Percentiles rank a stretch among this genome's conserved stretches.
Evolutionary conservation across 2,797 vertebrate genomes (phyloP).

Genomic region (Apogon hyalosoma): DNA sequence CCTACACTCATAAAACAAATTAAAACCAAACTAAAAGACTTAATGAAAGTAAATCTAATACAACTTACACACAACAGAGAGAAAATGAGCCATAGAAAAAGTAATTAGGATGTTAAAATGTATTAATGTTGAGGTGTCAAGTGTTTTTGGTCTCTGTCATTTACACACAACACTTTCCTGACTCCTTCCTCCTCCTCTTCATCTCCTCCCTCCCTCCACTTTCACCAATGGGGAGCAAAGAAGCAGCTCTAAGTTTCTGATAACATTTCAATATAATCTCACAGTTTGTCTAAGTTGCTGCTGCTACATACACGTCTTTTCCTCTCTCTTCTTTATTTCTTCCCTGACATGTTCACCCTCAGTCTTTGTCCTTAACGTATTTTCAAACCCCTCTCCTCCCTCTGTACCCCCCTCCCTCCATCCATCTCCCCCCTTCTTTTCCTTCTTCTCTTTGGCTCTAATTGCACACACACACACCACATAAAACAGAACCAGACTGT

Average conservation of each 20-base stretch:
- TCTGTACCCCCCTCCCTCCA: slow-evolving; percentile 22
- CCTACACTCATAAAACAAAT: no score
- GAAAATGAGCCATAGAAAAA: no score
- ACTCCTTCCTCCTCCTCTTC: slow-evolving; percentile 7
- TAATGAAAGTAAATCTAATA: no score
- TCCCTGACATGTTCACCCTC: slow-evolving; percentile 28
- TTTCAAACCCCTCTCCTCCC: slow-evolving; percentile 50
- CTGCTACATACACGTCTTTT: background rate
- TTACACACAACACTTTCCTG: slow-evolving; percentile 13
- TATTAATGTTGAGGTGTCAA: no score
- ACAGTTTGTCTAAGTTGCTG: slow-evolving; percentile 21
- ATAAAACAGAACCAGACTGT: slow-evolving; percentile 86
- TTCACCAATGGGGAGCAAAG: slow-evolving; percentile 13
- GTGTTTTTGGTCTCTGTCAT: background rate
- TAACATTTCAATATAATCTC: slow-evolving; percentile 23
- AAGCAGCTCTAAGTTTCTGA: slow-evolving; percentile 41
- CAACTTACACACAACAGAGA: no score
- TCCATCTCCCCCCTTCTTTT: slow-evolving; percentile 1
- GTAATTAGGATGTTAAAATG: no score
- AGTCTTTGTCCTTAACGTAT: slow-evolving; percentile 49
- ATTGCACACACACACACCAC: slow-evolving; percentile 80
- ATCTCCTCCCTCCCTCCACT: background rate
- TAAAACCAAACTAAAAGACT: no score
- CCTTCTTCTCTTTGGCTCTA: slow-evolving; percentile 67
- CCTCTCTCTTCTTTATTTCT: background rate